Base-by-base conservation (phyloP, 2,797 vertebrate species). In the Austrolebias charrua region DNA sequence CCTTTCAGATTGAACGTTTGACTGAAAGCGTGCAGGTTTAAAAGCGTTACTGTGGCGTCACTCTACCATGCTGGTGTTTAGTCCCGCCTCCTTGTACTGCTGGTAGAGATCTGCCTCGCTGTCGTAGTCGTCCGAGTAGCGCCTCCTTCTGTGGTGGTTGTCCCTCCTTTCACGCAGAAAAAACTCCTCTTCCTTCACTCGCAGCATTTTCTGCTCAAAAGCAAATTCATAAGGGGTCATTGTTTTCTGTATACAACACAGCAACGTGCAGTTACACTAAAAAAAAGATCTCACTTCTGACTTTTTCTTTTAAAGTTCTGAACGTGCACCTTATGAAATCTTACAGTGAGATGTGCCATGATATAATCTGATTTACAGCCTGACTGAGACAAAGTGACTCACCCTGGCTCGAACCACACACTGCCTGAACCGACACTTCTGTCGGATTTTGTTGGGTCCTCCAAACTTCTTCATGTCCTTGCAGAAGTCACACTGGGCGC, bases 401-500 rank as follows among this genome's bases (percentile, higher is more conserved):
- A 96, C 96, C 87, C 96, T 92, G 1, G 96, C 96, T 62, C 96
- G 94, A 24, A 98, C 95, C 63, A 95, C 95, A 88, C 96, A 98
- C 74, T 98, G 96, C 43, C 96, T 91, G 50, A 98, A 93, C 18
- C 96, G 91, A 60, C 96, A 98, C 84, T 98, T 98, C 88, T 98
- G 96, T 5, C 96, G 90, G 84, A 98, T 98, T 88, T 98, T 98
- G 86, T 98, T 98, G 18, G 96, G 96, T 2, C 96, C 96, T 14
- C 96, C 96, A 13, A 97, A 98, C 47, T 98, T 98, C 85, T 98
- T 98, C 96, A 98, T 98, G 91, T 98, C 96, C 43, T 96, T 94
- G 73, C 96, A 98, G 86, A 98, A 98, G 73, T 98, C 96, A 63
- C 96, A 98, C 57, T 94, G 94, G 0, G 96, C 94, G 48, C 96